phyloP scores from a whole-genome alignment of 2,888 invertebrate species.

The Eristalis pertinax region DNA sequence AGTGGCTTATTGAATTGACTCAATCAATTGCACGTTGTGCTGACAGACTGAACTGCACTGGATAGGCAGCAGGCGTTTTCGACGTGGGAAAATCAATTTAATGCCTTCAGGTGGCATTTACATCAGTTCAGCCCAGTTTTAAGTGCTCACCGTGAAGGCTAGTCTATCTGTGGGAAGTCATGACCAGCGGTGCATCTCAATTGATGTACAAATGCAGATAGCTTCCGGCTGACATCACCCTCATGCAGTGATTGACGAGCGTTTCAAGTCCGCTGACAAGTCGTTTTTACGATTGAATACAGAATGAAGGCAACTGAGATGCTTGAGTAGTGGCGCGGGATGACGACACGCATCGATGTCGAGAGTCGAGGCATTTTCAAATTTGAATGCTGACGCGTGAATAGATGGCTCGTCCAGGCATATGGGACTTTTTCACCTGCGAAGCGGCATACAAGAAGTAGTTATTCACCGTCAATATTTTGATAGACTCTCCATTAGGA shows the following conservation, averaged over 20 bases:
- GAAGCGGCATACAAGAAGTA: too few relatives aligned
- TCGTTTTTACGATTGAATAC: not conserved
- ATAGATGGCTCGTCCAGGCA: too few relatives aligned
- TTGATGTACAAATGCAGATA: not conserved
- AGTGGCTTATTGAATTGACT: conserved; percentile 13
- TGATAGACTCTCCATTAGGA: too few relatives aligned
- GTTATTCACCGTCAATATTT: too few relatives aligned
- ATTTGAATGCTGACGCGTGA: too few relatives aligned
- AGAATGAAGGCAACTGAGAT: not conserved
- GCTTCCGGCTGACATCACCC: not conserved
- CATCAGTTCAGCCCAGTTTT: not conserved
- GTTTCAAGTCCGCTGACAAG: not conserved
- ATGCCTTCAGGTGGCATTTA: not conserved
- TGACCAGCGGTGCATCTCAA: not conserved
- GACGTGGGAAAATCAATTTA: not conserved
- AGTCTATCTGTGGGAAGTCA: not conserved
- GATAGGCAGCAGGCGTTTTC: not conserved
- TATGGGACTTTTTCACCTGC: too few relatives aligned
- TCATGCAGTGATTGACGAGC: not conserved
- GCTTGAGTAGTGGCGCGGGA: not conserved
- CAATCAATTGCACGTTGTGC: not conserved
- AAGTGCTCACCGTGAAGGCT: not conserved
- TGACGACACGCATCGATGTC: too few relatives aligned
- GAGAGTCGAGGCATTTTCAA: too few relatives aligned
- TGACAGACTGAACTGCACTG: not conserved